A percentile compares a stretch with the other conserved stretches of the same genome.
phyloP scores from a whole-genome alignment of 1,140 invertebrate species.

The Caenorhabditis inopinata region DNA sequence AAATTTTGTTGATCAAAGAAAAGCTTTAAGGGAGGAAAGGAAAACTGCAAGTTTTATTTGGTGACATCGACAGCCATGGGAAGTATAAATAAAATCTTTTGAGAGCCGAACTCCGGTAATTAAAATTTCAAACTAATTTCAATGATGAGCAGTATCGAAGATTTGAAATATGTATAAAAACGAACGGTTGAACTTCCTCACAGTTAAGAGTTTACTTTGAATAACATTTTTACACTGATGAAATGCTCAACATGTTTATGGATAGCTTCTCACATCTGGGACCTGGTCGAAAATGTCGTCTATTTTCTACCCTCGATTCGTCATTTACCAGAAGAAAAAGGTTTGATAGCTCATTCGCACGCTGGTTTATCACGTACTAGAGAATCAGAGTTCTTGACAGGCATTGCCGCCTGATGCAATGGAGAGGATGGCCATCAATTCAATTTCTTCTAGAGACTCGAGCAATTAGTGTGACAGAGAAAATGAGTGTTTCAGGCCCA shows the following conservation, averaged over 20 bases:
- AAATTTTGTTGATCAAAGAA: too few relatives aligned
- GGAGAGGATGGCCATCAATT: constrained; percentile 7
- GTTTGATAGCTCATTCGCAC: too few relatives aligned
- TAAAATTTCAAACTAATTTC: too few relatives aligned
- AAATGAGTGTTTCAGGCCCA: background rate
- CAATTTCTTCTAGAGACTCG: constrained; percentile 4
- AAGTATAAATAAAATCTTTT: too few relatives aligned
- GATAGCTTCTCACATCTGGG: background rate
- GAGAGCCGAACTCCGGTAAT: too few relatives aligned
- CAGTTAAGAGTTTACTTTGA: background rate
- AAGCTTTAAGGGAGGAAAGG: background rate
- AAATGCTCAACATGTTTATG: background rate
- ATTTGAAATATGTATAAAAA: too few relatives aligned
- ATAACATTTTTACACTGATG: background rate
- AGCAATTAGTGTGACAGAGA: constrained; percentile 15
- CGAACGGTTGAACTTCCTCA: too few relatives aligned
- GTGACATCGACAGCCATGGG: too few relatives aligned
- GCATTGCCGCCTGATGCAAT: background rate
- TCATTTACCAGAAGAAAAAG: background rate
- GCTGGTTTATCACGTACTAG: constrained; percentile 3
- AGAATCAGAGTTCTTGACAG: constrained; percentile 24
- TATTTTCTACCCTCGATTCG: constrained; percentile 6
- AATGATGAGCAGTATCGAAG: too few relatives aligned
- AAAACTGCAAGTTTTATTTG: too few relatives aligned
- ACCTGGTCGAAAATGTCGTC: background rate